A percentile compares a stretch with the other conserved stretches of the same genome.
These are phyloP conservation scores for Toxostoma redivivum DNA, from an alignment of 2,113 vertebrate species.

Conservation along the genomic window DNA sequence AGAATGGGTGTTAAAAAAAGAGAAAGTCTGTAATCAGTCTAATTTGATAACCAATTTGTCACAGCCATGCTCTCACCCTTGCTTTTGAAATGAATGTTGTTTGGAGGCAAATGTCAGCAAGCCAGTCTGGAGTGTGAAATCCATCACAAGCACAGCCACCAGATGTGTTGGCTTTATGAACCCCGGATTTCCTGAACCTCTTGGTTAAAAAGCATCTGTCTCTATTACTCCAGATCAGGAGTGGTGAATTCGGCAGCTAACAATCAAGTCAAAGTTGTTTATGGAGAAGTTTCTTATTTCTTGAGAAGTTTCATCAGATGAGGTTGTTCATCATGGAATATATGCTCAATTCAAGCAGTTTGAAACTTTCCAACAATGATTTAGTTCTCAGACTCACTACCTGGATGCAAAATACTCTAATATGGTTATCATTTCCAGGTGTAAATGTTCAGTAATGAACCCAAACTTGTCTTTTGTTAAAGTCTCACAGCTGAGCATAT, in stretches of 20 bases:
- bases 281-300: neutral
- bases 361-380: neutral
- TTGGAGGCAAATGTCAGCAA: constrained; percentile 6
- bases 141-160: neutral
- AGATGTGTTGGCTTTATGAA: constrained; percentile 6
- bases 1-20: neutral
- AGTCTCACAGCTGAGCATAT: neutral
- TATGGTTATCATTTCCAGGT: neutral
- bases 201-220: neutral
- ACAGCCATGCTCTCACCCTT: constrained; percentile 12
- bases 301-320: neutral
- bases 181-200: neutral
- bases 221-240: neutral
- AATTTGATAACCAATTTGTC: constrained; percentile 58
- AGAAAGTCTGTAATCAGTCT: constrained; percentile 28
- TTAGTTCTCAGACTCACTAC: neutral
- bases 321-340: neutral
- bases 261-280: neutral
- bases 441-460: neutral
- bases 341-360: neutral
- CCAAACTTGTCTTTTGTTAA: neutral
- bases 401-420: neutral
- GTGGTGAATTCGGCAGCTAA: neutral
- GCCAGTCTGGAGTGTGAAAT: constrained; percentile 2
- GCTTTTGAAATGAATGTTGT: constrained; percentile 31